Evolutionary conservation across 2,888 invertebrate genomes (phyloP), one percentile per base, ranked within the genome.

Genomic region (Polylopha cassiicola): DNA sequence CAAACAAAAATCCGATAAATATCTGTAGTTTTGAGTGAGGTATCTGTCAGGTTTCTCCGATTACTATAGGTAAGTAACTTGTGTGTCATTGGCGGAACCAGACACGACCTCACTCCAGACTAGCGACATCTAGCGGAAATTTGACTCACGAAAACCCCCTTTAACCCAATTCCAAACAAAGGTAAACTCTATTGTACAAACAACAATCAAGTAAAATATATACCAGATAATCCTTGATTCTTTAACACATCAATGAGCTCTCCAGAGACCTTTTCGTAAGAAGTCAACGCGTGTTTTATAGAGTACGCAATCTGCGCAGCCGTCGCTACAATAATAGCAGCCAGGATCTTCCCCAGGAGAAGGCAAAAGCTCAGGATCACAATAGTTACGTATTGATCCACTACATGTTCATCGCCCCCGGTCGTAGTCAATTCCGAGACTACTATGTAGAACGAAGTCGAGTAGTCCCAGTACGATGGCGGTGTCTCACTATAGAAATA

Each of bases 161-260:
- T n/a, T n/a, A n/a, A n/a, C n/a, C n/a, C n/a, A n/a, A n/a, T n/a
- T n/a, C n/a, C n/a, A n/a, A n/a, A n/a, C n/a, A n/a, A n/a, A n/a
- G n/a, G n/a, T n/a, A n/a, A n/a, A n/a, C n/a, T n/a, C n/a, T n/a
- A n/a, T n/a, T n/a, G n/a, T n/a, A n/a, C n/a, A n/a, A n/a, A n/a
- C n/a, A n/a, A n/a, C n/a, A n/a, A n/a, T n/a, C 17, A 16, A 15
- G 6, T 4, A 2, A 9, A 22, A 10, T 1, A 61, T 65, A 64
- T 47, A 84, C 84, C 56, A 8, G 84, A 85, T 9, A 85, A 46
- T 13, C 84, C 84, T 39, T 85, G 84, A 50, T 80, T 85, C 48
- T 68, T 79, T 37, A 84, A 43, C 48, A 77, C 65, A 51, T 78
- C 76, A 39, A 81, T 73, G 0, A 85, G 65, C 38, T 80, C 72